phyloP scores from a whole-genome alignment of 2,797 vertebrate genomes.

The Myotis findleyi region DNA sequence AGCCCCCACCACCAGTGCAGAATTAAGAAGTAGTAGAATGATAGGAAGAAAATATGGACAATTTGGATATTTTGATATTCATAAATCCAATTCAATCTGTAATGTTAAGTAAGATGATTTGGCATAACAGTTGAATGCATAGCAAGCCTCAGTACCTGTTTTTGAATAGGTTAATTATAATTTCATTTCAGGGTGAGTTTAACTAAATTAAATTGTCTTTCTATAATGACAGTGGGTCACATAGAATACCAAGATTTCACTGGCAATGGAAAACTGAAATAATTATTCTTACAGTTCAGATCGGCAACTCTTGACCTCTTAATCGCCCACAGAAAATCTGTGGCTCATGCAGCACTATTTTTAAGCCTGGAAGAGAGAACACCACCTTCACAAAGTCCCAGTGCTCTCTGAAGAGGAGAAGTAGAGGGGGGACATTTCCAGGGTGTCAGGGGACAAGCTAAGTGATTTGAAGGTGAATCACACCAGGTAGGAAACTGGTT shows the following conservation, averaged over 20 bases:
- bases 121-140: not conserved
- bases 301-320: not conserved
- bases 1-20: not conserved
- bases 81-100: not conserved
- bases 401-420: not conserved
- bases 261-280: not conserved
- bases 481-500: not conserved
- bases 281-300: not conserved
- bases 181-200: not conserved
- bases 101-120: not conserved
- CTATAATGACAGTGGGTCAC: not conserved
- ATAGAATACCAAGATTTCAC: not conserved
- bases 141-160: not conserved
- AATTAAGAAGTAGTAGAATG: not conserved
- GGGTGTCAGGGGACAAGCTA: not conserved
- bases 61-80: not conserved
- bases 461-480: not conserved
- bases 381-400: not conserved
- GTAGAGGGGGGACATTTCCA: not conserved
- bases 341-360: not conserved
- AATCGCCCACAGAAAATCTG: not conserved
- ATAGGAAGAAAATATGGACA: not conserved
- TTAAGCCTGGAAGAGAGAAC: not conserved
- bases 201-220: constrained; percentile 34
- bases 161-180: not conserved